Evolutionary conservation across 2,113 vertebrate genomes (phyloP).

Genomic region (Porphyrio hochstetteri): DNA sequence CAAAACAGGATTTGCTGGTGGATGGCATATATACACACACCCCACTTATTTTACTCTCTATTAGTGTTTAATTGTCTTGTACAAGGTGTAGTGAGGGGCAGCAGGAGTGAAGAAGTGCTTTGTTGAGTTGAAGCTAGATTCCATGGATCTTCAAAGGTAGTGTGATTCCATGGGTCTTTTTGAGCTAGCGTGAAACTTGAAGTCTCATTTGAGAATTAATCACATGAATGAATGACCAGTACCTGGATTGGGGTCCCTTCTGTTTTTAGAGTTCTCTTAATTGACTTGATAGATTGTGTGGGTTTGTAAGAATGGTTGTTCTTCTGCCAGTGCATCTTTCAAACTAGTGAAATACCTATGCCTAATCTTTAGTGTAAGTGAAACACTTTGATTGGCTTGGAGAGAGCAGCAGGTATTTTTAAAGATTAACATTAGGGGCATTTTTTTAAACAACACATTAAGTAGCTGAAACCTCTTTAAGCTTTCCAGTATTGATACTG

Average conservation of each 20-base stretch:
- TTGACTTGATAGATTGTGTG: background rate
- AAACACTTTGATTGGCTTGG: background rate
- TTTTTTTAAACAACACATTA: background rate
- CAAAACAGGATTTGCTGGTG: background rate
- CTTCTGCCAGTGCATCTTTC: background rate
- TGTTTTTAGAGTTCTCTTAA: background rate
- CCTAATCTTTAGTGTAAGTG: background rate
- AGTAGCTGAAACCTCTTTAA: background rate
- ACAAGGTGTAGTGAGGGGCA: accelerated
- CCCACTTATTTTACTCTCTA: background rate
- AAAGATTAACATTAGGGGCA: background rate
- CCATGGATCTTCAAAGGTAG: background rate
- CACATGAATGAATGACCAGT: background rate
- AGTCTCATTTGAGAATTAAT: background rate
- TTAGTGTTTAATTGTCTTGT: background rate
- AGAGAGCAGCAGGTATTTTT: background rate
- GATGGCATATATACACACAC: accelerated
- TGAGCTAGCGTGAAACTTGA: background rate
- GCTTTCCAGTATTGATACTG: background rate
- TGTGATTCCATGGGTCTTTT: background rate
- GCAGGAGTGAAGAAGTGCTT: background rate
- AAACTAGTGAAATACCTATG: background rate
- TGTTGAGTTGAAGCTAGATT: background rate
- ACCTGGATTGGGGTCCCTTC: background rate
- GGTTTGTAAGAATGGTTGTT: background rate